These are phyloP conservation scores for Parnassius apollo DNA, from an alignment of 2,888 invertebrate genomes.

Conservation along the genomic window DNA sequence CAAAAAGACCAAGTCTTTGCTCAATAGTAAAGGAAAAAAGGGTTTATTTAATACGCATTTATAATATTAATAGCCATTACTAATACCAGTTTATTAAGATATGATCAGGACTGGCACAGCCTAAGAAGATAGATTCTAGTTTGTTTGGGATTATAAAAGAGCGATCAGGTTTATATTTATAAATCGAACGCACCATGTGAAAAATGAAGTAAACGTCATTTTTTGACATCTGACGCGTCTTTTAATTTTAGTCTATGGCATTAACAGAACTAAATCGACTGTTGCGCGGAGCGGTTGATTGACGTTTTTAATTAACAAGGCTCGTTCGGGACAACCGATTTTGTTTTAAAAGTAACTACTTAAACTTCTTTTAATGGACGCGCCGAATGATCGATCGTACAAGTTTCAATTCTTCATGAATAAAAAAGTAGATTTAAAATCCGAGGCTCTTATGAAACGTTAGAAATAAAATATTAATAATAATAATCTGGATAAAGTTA, in stretches of 20 bases:
- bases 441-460: neutral
- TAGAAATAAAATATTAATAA: too few species aligned
- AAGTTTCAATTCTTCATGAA: conserved; percentile 30
- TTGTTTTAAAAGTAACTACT: conserved; percentile 39
- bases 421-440: conserved; percentile 22
- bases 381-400: conserved; percentile 50
- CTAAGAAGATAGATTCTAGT: too few species aligned
- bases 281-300: conserved; percentile 51
- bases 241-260: conserved; percentile 45
- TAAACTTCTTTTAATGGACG: conserved; percentile 39
- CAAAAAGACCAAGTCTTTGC: too few species aligned
- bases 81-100: too few species aligned
- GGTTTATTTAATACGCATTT: too few species aligned
- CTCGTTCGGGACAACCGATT: conserved; percentile 46
- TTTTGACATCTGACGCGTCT: conserved; percentile 29
- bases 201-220: conserved; percentile 15
- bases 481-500: too few species aligned
- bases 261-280: conserved; percentile 48
- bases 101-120: too few species aligned
- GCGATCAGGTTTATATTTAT: neutral
- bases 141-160: too few species aligned
- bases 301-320: conserved; percentile 72
- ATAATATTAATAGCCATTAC: too few species aligned
- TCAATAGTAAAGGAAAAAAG: too few species aligned
- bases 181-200: conserved; percentile 1